Evolutionary conservation across 2,113 vertebrate species (phyloP), one percentile per base, ranked within the genome.

Genomic region (Oxyura jamaicensis): DNA sequence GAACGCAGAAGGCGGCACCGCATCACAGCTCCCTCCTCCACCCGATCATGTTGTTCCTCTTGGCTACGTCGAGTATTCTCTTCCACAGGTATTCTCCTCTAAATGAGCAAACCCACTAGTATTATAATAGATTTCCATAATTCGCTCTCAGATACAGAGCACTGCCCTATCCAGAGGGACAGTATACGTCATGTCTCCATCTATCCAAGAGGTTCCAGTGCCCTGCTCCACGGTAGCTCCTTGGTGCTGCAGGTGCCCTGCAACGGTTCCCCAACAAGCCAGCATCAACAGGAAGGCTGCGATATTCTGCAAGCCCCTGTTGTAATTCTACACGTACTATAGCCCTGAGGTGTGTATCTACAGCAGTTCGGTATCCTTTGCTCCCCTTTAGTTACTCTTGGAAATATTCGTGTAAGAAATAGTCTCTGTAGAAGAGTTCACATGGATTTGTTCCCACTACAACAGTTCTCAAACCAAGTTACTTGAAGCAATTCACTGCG

Each of bases 401-500:
- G 39, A 91, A 92, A 93, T 76, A 74, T n/a, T 31, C 52, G 67
- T 21, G 31, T 58, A 63, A 92, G 36, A 63, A 44, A 42, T 66
- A 59, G 72, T 90, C 95, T 91, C 76, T 93, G 48, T 75, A 87
- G 44, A 25, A 89, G 39, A 87, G 69, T 33, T 92, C 76, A 67
- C 29, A 55, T 0, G 3, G 56, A 96, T 94, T 88, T 92, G 42
- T 83, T 93, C 52, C 68, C 72, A 82, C 65, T 90, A 84, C 68
- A 95, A 85, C 0, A 93, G 60, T 13, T 77, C 52, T 89, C 84
- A 65, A 95, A 29, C 17, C 41, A 94, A 88, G 29, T 60, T 94
- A 83, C 13, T 35, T 76, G 52, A 94, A 88, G 53, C 58, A 93
- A 91, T 95, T 89, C 48, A 73, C 59, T 94, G 48, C 3, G 50